These are phyloP conservation scores for Chaenocephalus aceratus DNA, from an alignment of 2,113 vertebrate species.

Conservation along the genomic window DNA sequence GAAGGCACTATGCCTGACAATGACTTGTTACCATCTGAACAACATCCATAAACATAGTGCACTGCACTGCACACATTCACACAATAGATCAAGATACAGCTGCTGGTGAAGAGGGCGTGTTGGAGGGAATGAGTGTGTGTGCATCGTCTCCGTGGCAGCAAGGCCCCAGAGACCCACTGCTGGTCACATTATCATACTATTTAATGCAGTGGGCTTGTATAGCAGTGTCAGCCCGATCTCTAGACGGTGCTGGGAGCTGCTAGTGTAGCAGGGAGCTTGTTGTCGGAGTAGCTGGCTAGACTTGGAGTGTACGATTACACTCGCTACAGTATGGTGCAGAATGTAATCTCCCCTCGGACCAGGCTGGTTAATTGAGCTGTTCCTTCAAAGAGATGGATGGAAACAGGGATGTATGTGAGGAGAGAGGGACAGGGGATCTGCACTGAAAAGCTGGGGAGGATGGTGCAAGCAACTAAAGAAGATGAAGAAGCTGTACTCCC, in stretches of 20 bases:
- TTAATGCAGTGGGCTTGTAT: conserved; percentile 60
- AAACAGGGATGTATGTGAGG: conserved; percentile 60
- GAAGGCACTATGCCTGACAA: conserved; percentile 53
- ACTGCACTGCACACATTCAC: conserved; percentile 64
- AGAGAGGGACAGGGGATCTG: conserved; percentile 38
- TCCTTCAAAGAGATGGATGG: conserved; percentile 71
- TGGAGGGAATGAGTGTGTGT: conserved; percentile 6
- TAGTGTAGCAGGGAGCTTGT: conserved; percentile 47
- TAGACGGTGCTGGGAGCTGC: conserved; percentile 25
- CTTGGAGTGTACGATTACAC: conserved; percentile 57
- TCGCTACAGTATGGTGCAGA: conserved; percentile 59
- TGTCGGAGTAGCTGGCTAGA: conserved; percentile 46
- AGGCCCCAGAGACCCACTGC: conserved; percentile 66
- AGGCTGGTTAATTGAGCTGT: conserved; percentile 74
- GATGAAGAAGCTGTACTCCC: conserved; percentile 35
- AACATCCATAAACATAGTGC: conserved; percentile 66
- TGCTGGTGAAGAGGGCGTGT: conserved; percentile 42
- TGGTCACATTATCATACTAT: conserved; percentile 75
- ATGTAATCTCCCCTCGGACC: conserved; percentile 66
- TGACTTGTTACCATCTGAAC: conserved; percentile 77
- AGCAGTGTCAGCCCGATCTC: conserved; percentile 27
- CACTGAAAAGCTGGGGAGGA: conserved; percentile 22
- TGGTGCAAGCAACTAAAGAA: conserved; percentile 30
- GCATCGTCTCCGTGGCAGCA: conserved; percentile 49
- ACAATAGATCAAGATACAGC: conserved; percentile 65